Conservation (phyloP, 2,888 invertebrate genomes). For the Holacanthella duospinosa region DNA sequence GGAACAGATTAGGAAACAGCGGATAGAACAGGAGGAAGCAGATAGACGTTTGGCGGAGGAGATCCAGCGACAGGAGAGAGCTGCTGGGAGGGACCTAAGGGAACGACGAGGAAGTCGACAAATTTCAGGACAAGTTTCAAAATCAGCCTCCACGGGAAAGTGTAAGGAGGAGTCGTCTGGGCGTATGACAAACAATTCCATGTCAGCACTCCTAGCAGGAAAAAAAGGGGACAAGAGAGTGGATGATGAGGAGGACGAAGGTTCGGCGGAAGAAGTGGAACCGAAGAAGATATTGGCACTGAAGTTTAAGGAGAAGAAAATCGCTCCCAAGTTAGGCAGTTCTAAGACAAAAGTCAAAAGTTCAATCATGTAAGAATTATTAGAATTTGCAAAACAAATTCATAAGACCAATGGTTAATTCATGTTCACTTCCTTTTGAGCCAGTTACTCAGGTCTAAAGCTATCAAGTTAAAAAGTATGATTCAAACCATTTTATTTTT, state of each 20-base stretch:
- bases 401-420: not conserved
- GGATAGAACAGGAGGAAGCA: constrained; percentile 36
- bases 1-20: constrained; percentile 26
- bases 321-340: constrained; percentile 17
- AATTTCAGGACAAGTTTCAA: not conserved
- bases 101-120: constrained; percentile 29
- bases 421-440: not conserved
- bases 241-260: constrained; percentile 27
- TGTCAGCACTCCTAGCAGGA: constrained; percentile 27
- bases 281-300: constrained; percentile 13
- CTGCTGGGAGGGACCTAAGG: constrained; percentile 29
- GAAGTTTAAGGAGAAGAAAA: constrained; percentile 14
- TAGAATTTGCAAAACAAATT: too few relatives aligned
- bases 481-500: not conserved
- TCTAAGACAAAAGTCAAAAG: constrained; percentile 37
- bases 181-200: constrained; percentile 36
- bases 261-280: constrained; percentile 17
- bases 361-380: constrained; percentile 34
- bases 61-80: constrained; percentile 33
- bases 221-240: constrained; percentile 48
- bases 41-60: constrained; percentile 36
- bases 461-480: too few relatives aligned
- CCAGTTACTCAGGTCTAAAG: too few relatives aligned
- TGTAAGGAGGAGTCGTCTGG: constrained; percentile 39
- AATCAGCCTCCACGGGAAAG: not conserved